phyloP scores from a whole-genome alignment of 1,140 invertebrate species.

The Laodelphax striatellus region DNA sequence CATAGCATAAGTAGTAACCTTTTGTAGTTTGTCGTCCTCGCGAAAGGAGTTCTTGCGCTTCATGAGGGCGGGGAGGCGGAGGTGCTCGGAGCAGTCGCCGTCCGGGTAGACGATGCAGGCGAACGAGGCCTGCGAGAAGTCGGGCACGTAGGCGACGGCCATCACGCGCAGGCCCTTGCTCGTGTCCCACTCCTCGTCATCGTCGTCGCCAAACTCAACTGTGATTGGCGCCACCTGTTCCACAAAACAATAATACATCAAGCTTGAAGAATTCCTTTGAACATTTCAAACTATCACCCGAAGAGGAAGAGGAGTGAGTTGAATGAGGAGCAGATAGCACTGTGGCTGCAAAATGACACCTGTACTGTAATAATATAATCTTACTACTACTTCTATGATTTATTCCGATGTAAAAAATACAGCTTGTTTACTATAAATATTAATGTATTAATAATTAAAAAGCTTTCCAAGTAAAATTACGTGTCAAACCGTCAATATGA shows the following conservation, averaged over 20 bases:
- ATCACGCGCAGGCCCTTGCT: conserved; percentile 76
- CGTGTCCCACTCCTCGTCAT: conserved; percentile 86
- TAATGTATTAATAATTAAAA: no score
- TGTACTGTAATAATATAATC: no score
- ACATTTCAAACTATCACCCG: no score
- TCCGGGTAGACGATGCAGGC: conserved; percentile 75
- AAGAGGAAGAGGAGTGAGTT: no score
- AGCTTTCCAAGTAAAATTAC: no score
- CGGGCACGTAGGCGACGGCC: conserved; percentile 77
- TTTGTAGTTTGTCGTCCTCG: conserved; percentile 55
- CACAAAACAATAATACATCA: neutral
- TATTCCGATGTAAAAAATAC: no score
- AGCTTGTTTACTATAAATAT: no score
- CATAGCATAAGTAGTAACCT: no score
- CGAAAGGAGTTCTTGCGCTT: conserved; percentile 67
- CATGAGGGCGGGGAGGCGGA: conserved; percentile 73
- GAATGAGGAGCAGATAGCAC: no score
- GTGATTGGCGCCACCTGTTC: conserved; percentile 65
- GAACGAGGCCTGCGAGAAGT: conserved; percentile 79
- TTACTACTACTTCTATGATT: no score
- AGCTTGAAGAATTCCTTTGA: neutral
- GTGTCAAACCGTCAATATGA: no score
- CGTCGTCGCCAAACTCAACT: conserved; percentile 65
- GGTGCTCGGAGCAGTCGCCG: conserved; percentile 83
- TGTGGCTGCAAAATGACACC: no score